Percentiles rank a stretch among this genome's conserved stretches.
phyloP scores from a whole-genome alignment of 2,888 invertebrate species.

The Rhagium mordax region DNA sequence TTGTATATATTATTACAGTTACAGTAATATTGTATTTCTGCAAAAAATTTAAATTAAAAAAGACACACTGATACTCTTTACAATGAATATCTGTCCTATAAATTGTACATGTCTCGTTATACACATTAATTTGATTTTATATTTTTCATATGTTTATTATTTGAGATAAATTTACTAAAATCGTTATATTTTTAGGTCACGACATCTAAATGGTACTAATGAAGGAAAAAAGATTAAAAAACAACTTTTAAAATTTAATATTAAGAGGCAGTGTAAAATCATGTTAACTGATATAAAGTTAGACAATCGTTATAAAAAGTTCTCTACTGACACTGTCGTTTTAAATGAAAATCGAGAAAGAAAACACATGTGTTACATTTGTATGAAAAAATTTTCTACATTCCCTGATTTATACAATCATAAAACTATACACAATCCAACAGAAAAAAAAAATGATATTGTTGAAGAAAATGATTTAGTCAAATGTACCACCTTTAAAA shows the following conservation, averaged over 20 bases:
- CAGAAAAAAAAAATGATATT: constrained; percentile 14
- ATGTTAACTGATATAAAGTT: constrained; percentile 19
- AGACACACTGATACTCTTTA: no score
- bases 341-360: constrained; percentile 13
- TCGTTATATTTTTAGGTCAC: not conserved
- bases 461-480: not conserved
- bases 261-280: not conserved
- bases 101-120: no score
- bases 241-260: not conserved
- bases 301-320: no score
- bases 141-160: no score
- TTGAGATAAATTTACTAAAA: constrained; percentile 1
- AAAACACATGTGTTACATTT: constrained; percentile 32
- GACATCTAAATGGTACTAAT: not conserved
- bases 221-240: not conserved
- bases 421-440: constrained; percentile 20
- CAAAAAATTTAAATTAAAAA: no score
- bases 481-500: not conserved
- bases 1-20: no score
- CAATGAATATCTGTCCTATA: no score
- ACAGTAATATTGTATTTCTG: no score
- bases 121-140: no score
- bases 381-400: constrained; percentile 29
- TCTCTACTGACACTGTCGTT: not conserved
- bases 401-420: constrained; percentile 28